Percentiles rank a stretch among this genome's conserved stretches.
phyloP scores from a whole-genome alignment of 1,140 invertebrate species.

The Limonius californicus region DNA sequence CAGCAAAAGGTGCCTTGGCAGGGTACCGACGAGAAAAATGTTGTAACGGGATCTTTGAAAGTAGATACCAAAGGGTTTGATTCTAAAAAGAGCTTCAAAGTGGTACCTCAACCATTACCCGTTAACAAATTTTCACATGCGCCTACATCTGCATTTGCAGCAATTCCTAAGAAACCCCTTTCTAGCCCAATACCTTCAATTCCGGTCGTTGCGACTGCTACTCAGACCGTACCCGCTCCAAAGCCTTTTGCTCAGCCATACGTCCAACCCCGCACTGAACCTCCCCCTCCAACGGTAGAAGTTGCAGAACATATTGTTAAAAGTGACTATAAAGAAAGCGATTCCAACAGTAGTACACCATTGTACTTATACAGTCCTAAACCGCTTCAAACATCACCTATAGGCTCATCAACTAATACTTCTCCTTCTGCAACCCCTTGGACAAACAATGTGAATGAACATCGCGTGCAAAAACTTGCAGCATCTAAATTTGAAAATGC shows the following conservation, averaged over 20 bases:
- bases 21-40: slow-evolving; percentile 36
- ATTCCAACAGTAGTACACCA: slow-evolving; percentile 17
- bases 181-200: neutral
- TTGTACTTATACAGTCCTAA: slow-evolving; percentile 44
- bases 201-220: too few relatives aligned
- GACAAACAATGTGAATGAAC: slow-evolving; percentile 39
- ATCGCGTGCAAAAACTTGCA: slow-evolving; percentile 45
- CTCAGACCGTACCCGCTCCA: too few relatives aligned
- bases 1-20: slow-evolving; percentile 44
- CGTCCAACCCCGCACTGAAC: too few relatives aligned
- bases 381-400: slow-evolving; percentile 24
- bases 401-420: slow-evolving; percentile 1
- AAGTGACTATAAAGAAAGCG: neutral
- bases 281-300: too few relatives aligned
- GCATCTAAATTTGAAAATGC: slow-evolving; percentile 50
- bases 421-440: slow-evolving; percentile 41
- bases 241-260: too few relatives aligned
- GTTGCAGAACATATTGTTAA: neutral
- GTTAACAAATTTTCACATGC: slow-evolving; percentile 70
- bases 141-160: slow-evolving; percentile 66
- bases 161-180: slow-evolving; percentile 41
- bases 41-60: slow-evolving; percentile 49
- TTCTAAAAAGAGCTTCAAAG: slow-evolving; percentile 38
- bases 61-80: slow-evolving; percentile 41
- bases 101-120: slow-evolving; percentile 53